Evolutionary conservation across 2,797 vertebrate genomes (phyloP), one percentile per base, ranked within the genome.

Genomic region (Crenuchus spilurus): DNA sequence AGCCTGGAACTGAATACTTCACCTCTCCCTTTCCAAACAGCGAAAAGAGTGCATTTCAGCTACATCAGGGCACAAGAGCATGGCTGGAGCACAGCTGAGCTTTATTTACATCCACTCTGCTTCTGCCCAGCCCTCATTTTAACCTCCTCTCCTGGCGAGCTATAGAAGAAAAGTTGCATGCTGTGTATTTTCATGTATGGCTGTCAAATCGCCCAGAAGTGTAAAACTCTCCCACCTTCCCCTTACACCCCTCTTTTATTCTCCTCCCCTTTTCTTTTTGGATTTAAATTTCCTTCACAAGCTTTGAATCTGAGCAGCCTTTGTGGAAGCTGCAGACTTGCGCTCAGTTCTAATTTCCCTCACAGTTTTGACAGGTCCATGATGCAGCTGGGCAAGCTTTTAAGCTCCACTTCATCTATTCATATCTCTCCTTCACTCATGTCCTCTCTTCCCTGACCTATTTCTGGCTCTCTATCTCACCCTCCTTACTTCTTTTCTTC

Each of bases 361-460:
- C 44, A 39, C 33, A 44, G 54, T 10, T 52, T 62, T 69, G 73
- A 68, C 64, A 51, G 52, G 52, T 28, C 54, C 44, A 51, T 67
- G 48, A 75, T 69, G 44, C 35, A 54, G 55, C 24, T 60, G 11
- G 52, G 54, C 65, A 67, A 60, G 63, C 62, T 68, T 68, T 68
- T 51, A 60, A 68, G 64, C n/a, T 24, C 63, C 54, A 60, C 65
- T 62, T 75, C 28, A 61, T 75, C 55, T 51, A 24, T 57, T 42
- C 42, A 51, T 61, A 60, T 68, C 55, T 61, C 54, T 41, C 18
- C 58, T 30, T 60, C 37, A 26, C 20, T 74, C 71, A 8, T 48
- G 57, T 68, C 26, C 31, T 52, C 22, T 49, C 41, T 22, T 35
- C n/a, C 9, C 33, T n/a, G 33, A 64, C 41, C 63, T 60, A 41